Base-by-base conservation (phyloP, 2,797 vertebrate species). In the Scolopax rusticola region DNA sequence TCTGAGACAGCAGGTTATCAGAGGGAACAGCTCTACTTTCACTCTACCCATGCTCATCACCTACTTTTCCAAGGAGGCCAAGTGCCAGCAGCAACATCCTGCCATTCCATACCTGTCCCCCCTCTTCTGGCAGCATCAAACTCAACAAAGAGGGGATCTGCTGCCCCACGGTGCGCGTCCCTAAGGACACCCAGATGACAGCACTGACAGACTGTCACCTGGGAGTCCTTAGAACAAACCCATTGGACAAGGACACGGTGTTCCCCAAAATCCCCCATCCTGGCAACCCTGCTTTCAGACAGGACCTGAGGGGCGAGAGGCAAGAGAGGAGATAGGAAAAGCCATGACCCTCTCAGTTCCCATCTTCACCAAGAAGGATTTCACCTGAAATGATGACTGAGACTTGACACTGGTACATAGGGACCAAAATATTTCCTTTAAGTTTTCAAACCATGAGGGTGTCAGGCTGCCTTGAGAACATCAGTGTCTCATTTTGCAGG, bases 21-120 rank as follows among this genome's bases (percentile, higher is more conserved):
- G 48, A n/a, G 50, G 36, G 11, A 15, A 87, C 68, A 79, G 87
- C 71, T 67, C 87, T 77, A 25, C 28, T 83, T 54, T 47, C 50
- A 48, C 50, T 32, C 24, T 36, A 12, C 25, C 74, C 48, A 6
- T 11, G 19, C 67, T 64, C 67, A 75, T 9, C 63, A 63, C 38
- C 79, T 32, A 38, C 43, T 41, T 8, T 9, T 25, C 45, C 5
- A 25, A 23, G 0, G 0, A 67, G 3, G 1, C 24, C 32, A 50
- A 19, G 36, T 2, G 18, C 63, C 8, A 43, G 50, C 53, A 73
- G 23, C 19, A 25, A 32, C 32, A 8, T 2, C 7, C 33, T 64
- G 68, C 56, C 73, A 41, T 15, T 59, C 2, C 0, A 48, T 48
- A 68, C 50, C 36, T 60, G 56, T 14, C 40, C 47, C 47, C 40